Conservation (phyloP, 1,140 invertebrate genomes). For the Anastrepha obliqua region DNA sequence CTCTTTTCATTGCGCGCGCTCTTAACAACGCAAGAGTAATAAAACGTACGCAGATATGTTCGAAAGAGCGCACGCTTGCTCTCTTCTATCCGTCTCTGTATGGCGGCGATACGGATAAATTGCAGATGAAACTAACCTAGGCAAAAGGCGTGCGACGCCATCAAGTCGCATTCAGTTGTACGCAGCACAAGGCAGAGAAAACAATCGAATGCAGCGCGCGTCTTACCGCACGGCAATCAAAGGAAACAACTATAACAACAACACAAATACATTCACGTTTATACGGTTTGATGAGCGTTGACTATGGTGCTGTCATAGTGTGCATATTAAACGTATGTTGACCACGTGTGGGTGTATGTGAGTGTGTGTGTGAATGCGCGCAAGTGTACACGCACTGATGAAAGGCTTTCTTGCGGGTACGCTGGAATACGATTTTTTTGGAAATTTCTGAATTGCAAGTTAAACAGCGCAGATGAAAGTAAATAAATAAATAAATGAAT, state of each 20-base stretch:
- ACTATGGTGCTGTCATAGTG: background rate
- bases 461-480: background rate
- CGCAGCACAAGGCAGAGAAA: constrained; percentile 44
- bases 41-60: no score
- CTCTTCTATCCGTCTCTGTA: background rate
- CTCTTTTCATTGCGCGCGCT: background rate
- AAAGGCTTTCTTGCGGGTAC: background rate
- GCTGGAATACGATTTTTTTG: background rate
- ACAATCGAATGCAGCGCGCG: constrained; percentile 42
- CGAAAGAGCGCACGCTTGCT: background rate
- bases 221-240: constrained; percentile 42
- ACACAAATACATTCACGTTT: background rate
- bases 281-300: background rate
- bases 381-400: background rate
- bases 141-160: constrained; percentile 36
- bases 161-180: constrained; percentile 46
- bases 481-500: background rate
- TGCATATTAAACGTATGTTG: background rate
- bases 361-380: background rate
- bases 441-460: constrained; percentile 39
- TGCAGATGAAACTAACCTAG: constrained; percentile 49
- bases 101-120: background rate
- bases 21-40: background rate
- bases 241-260: background rate
- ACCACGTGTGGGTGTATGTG: background rate